Base-by-base conservation (phyloP, 2,113 vertebrate genomes). In the Spea multiplicata region DNA sequence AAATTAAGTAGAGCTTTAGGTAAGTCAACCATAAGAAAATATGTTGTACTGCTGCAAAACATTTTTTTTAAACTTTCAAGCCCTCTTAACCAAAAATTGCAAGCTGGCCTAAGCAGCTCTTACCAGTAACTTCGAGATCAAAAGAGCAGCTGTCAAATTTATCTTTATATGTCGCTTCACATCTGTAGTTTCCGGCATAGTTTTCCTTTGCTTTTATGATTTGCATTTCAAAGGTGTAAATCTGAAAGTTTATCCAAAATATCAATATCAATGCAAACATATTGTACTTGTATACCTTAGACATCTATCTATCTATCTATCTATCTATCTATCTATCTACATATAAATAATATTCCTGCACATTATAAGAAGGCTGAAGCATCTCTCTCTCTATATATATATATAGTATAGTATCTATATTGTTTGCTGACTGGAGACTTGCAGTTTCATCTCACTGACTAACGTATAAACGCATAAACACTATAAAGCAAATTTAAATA, bases 191-290 rank as follows among this genome's bases (percentile, higher is more conserved):
- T 30, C 97, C 97, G 17, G 93, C 92, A 0, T 93, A 99, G 86
- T 97, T 99, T n/a, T 96, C 94, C 84, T 99, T 99, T 71, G 97
- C 97, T 86, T 99, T 95, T 86, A 99, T 98, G 83, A 99, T 99
- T 64, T 96, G 94, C 97, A 99, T 99, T 89, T 99, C 97, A 83
- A 97, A 98, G 1, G 96, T 98, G 82, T 97, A 95, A n/a, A 96
- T 83, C 97, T 99, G 86, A 72, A 88, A 86, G 5, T 64, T 48
- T 47, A 47, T 69, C 10, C 13, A 67, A 45, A 5, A 67, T 45
- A 13, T 59, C 5, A 65, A 6, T 67, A 44, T 67, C 44, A 68
- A 6, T 55, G 17, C 55, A 80, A 74, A 67, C 59, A 10, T 14
- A 62, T 14, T 14, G 59, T 14, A 69, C 2, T 1, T 30, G 30